A percentile compares a stretch with the other conserved stretches of the same genome.
These are phyloP conservation scores for Phrynocephalus forsythii DNA, from an alignment of 2,797 vertebrate genomes.

Conservation along the genomic window DNA sequence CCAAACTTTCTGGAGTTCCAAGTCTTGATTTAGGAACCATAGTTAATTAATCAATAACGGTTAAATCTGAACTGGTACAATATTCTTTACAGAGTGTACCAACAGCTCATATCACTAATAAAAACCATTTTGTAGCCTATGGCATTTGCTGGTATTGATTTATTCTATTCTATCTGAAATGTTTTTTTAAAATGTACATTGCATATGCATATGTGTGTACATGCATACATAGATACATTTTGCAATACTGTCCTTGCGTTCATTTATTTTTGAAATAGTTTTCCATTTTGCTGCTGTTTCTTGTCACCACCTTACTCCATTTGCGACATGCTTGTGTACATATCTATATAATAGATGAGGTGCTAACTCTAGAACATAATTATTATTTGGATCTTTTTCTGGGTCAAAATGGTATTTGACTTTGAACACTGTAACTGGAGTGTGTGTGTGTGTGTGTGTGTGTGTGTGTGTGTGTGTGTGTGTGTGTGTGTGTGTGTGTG, in stretches of 20 bases:
- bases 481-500: too few relatives aligned
- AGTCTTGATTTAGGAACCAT: too few relatives aligned
- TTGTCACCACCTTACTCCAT: not conserved
- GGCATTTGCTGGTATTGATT: not conserved
- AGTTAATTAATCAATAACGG: not conserved
- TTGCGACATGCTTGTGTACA: not conserved
- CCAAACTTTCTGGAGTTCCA: too few relatives aligned
- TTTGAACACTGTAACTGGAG: not conserved
- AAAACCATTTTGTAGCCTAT: not conserved
- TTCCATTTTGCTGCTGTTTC: not conserved
- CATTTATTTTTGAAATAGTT: slow-evolving; percentile 2
- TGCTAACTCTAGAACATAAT: not conserved
- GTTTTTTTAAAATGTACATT: not conserved
- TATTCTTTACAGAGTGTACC: not conserved
- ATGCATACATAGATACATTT: too few relatives aligned
- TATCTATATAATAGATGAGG: not conserved
- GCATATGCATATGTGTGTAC: too few relatives aligned
- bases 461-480: too few relatives aligned
- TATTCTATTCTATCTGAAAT: not conserved
- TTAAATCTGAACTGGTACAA: not conserved
- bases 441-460: too few relatives aligned
- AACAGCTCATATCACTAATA: not conserved
- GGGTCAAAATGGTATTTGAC: not conserved
- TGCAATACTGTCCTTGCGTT: not conserved
- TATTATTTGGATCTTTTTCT: not conserved